These are phyloP conservation scores for Himalopsyche anomala DNA, from an alignment of 2,888 invertebrate genomes.

Conservation along the genomic window DNA sequence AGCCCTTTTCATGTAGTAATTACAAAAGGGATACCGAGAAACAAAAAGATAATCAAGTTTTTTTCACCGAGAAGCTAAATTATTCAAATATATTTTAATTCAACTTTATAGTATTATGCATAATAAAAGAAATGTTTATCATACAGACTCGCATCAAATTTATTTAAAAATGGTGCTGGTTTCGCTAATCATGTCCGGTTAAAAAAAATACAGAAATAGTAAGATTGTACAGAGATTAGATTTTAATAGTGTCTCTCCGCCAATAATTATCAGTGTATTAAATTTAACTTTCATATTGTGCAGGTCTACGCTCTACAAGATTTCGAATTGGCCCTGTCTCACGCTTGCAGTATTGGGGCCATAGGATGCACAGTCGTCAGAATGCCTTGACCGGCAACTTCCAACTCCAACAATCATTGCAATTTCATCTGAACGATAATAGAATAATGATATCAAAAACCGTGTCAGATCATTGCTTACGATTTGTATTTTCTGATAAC, in stretches of 20 bases:
- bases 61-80: no score
- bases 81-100: no score
- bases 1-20: no score
- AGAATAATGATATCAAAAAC: not conserved
- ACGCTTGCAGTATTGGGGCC: conserved; percentile 74
- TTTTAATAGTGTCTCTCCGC: not conserved
- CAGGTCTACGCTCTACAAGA: conserved; percentile 74
- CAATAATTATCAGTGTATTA: not conserved
- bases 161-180: no score
- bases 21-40: no score
- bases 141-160: no score
- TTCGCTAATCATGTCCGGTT: not conserved
- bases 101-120: no score
- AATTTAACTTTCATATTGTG: conserved; percentile 47
- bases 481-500: no score
- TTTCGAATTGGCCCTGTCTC: conserved; percentile 74
- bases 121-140: no score
- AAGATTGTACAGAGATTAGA: not conserved
- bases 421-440: not conserved
- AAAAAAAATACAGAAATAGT: not conserved
- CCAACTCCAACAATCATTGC: not conserved
- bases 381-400: conserved; percentile 55
- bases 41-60: no score
- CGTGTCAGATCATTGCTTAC: not conserved
- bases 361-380: conserved; percentile 74